A percentile compares a stretch with the other conserved stretches of the same genome.
Evolutionary conservation across 2,797 vertebrate species (phyloP).

Genomic region (Eulemur rubriventer): DNA sequence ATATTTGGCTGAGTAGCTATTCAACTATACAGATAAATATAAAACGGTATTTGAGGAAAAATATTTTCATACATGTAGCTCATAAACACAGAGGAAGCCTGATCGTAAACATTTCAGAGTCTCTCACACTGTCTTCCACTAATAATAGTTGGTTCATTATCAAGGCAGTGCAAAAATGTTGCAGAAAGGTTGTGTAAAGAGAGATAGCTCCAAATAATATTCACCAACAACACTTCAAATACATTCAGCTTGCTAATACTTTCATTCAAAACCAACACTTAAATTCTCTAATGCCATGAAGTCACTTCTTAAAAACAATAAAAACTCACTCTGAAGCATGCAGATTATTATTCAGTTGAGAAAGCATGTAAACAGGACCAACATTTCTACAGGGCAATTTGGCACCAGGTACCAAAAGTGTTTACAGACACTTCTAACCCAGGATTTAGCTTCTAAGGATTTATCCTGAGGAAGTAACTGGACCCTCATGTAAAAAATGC

Average conservation of each 20-base stretch:
- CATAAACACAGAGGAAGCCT: conserved; percentile 55
- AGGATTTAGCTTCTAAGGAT: neutral
- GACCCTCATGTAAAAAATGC: neutral
- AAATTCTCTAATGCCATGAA: conserved; percentile 11
- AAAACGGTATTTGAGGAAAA: conserved; percentile 58
- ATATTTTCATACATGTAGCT: conserved; percentile 53
- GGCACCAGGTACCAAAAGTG: neutral
- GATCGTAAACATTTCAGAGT: conserved; percentile 65
- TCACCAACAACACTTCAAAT: conserved; percentile 78
- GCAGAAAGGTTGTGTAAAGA: conserved; percentile 61
- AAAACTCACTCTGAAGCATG: conserved; percentile 21
- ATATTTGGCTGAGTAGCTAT: conserved; percentile 50
- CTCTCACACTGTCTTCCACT: conserved; percentile 73
- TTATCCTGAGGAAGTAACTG: conserved; percentile 22
- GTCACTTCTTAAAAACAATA: conserved; percentile 33
- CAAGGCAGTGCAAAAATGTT: conserved; percentile 45
- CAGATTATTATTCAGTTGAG: conserved; percentile 3
- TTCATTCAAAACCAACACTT: conserved; percentile 47
- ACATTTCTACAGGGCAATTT: neutral
- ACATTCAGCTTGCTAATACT: neutral
- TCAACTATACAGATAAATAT: conserved; percentile 59
- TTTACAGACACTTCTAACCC: neutral
- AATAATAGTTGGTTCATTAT: conserved; percentile 82
- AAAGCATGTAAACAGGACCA: neutral
- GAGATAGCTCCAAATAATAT: conserved; percentile 68